Evolutionary conservation across 2,113 vertebrate species (phyloP).

Genomic region (Rhinichthys klamathensis): DNA sequence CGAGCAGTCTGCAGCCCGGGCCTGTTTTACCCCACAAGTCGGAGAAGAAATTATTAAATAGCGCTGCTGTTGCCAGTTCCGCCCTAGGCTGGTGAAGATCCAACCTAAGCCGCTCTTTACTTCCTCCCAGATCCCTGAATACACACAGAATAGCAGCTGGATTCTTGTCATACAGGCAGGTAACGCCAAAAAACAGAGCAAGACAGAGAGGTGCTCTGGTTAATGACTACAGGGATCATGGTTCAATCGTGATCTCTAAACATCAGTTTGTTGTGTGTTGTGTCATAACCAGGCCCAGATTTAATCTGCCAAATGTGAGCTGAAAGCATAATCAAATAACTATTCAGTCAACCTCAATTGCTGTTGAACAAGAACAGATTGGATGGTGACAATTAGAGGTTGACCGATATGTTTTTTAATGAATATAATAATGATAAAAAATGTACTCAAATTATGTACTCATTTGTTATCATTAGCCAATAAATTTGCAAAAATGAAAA

Average conservation of each 20-base stretch:
- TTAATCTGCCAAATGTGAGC: neutral
- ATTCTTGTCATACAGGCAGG: conserved; percentile 65
- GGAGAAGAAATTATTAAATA: conserved; percentile 72
- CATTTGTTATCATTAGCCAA: too few species aligned
- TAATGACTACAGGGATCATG: conserved; percentile 20
- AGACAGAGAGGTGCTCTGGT: conserved; percentile 49
- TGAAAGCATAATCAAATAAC: neutral
- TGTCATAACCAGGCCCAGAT: conserved; percentile 2
- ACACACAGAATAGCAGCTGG: conserved; percentile 59
- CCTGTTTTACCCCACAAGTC: conserved; percentile 55
- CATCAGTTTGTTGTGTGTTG: neutral
- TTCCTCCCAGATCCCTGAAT: conserved; percentile 22
- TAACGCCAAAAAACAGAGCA: conserved; percentile 67
- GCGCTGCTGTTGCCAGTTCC: conserved; percentile 55
- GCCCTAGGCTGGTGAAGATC: conserved; percentile 56
- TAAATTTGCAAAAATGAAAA: too few species aligned
- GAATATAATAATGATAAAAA: too few species aligned
- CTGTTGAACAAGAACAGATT: neutral
- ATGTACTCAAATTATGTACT: too few species aligned
- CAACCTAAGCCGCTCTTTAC: conserved; percentile 51
- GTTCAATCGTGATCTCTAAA: conserved; percentile 15
- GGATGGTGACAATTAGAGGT: neutral
- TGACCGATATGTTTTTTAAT: too few species aligned
- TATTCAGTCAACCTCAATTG: too few species aligned
- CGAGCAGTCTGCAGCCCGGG: conserved; percentile 50